phyloP scores from a whole-genome alignment of 23 tunicate species.

The Oikopleura dioica region DNA sequence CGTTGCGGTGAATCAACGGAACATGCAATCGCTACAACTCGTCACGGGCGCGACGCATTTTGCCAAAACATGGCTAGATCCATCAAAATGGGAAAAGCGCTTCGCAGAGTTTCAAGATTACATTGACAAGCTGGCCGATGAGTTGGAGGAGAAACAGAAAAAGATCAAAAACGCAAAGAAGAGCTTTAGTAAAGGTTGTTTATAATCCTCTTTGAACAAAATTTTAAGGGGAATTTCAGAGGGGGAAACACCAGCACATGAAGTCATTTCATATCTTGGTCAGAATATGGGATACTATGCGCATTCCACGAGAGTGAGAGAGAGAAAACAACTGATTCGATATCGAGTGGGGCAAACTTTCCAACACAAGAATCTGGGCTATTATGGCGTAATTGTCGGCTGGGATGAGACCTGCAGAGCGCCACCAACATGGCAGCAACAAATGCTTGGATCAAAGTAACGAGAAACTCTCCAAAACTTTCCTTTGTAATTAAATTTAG shows the following conservation, averaged over 20 bases:
- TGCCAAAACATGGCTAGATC: not conserved
- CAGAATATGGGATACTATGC: not conserved
- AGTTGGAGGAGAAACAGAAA: not conserved
- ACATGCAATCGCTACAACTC: no score
- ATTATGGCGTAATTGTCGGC: conserved; percentile 67
- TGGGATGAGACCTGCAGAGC: conserved; percentile 67
- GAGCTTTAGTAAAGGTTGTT: no score
- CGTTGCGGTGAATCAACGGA: no score
- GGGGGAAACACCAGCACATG: not conserved
- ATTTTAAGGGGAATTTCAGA: not conserved
- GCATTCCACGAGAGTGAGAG: not conserved
- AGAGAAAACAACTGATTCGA: conserved; percentile 1
- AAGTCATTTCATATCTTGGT: not conserved
- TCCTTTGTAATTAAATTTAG: no score
- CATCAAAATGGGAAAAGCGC: not conserved
- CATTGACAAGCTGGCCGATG: not conserved
- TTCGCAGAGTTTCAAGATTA: not conserved
- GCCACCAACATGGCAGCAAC: conserved; percentile 38
- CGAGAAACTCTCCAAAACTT: no score
- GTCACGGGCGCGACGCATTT: not conserved
- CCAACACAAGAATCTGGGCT: conserved; percentile 36
- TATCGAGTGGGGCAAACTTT: conserved; percentile 66
- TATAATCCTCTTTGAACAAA: not conserved
- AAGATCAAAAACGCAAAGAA: no score
- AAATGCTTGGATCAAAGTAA: conserved; percentile 23